Conservation (phyloP, 2,113 vertebrate genomes). For the Boleophthalmus pectinirostris region DNA sequence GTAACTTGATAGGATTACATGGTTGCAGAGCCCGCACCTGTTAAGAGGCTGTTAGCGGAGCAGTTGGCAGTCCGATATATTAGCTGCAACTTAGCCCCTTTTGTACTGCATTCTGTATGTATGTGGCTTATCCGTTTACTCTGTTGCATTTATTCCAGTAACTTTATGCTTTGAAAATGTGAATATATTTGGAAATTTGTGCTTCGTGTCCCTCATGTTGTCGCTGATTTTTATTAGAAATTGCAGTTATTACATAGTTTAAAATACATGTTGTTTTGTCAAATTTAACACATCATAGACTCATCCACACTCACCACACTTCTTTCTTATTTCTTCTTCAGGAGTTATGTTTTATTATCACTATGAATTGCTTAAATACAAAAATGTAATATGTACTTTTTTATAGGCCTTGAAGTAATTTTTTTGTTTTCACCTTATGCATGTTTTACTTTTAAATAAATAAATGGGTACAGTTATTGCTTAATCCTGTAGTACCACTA, state of each 20-base stretch:
- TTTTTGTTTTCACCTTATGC: no score
- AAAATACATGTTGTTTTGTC: no score
- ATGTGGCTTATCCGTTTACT: not conserved
- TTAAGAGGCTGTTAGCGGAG: slow-evolving; percentile 82
- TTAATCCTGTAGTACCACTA: no score
- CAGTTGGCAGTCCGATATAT: slow-evolving; percentile 75
- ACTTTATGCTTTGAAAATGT: not conserved
- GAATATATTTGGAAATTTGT: not conserved
- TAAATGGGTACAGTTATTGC: not conserved
- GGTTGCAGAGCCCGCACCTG: slow-evolving; percentile 80
- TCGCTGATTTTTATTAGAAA: not conserved
- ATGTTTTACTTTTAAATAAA: no score
- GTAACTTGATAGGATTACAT: slow-evolving; percentile 85
- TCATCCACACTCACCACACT: no score
- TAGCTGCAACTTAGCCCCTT: slow-evolving; percentile 66
- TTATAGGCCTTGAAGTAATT: no score
- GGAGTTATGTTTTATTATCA: no score
- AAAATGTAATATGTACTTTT: no score
- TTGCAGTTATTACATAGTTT: no score
- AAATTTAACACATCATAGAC: no score
- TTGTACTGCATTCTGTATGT: not conserved
- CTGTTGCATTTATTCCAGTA: slow-evolving; percentile 38
- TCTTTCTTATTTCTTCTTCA: no score
- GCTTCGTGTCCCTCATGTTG: not conserved
- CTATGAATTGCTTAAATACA: no score